These are phyloP conservation scores for Seladonia tumulorum DNA, from an alignment of 2,888 invertebrate genomes.

Conservation along the genomic window DNA sequence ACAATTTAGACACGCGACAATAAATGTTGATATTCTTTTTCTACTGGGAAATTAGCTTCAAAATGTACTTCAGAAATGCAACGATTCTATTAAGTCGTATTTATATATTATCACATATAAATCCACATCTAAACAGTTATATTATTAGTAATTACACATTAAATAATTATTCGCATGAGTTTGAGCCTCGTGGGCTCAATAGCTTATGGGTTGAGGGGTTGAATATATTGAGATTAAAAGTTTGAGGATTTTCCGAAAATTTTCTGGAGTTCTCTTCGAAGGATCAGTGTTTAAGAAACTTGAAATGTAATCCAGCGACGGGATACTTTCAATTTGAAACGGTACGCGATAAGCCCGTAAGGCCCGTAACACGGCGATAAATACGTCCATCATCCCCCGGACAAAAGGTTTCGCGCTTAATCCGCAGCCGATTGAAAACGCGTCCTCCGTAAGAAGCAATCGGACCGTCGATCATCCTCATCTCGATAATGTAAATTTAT, in stretches of 20 bases:
- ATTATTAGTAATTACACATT: too few relatives aligned
- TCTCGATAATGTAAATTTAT: slow-evolving; percentile 64
- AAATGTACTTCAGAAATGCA: not conserved
- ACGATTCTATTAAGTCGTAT: not conserved
- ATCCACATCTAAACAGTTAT: not conserved
- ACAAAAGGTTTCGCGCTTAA: slow-evolving; percentile 37
- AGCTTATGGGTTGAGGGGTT: not conserved
- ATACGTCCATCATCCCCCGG: not conserved
- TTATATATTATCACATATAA: not conserved
- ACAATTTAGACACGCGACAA: too few relatives aligned
- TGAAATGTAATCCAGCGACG: not conserved
- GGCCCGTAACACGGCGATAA: not conserved
- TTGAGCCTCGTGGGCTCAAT: too few relatives aligned
- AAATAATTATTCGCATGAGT: too few relatives aligned
- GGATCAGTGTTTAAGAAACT: not conserved
- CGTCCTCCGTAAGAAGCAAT: slow-evolving; percentile 17
- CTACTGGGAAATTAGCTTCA: too few relatives aligned
- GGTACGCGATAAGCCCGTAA: not conserved
- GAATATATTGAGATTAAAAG: not conserved
- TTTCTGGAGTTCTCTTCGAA: not conserved
- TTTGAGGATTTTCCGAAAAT: not conserved
- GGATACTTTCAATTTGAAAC: not conserved
- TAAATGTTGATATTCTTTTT: too few relatives aligned
- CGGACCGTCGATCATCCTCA: slow-evolving; percentile 39
- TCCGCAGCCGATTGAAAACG: slow-evolving; percentile 44